Evolutionary conservation across 1,140 invertebrate species (phyloP), one percentile per base, ranked within the genome.

Genomic region (Drosophila saltans): DNA sequence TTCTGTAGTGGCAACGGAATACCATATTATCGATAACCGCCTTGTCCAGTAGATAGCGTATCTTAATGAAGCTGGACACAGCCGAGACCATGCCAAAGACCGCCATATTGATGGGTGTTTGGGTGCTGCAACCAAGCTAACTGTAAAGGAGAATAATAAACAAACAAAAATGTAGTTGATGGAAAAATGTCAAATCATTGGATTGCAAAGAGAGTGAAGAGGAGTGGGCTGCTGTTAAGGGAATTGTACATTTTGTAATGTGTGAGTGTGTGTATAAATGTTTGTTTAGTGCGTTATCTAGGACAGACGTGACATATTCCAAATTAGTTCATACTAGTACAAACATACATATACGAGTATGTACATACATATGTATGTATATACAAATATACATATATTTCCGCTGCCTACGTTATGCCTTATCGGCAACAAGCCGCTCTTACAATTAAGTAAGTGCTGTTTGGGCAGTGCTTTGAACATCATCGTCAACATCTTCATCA

Each of bases 11-110:
- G 74, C 97, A 95, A 68, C 97, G 94, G 93, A 98, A 98, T 6
- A 97, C 95, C 94, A 97, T 95, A 91, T 98, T 98, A 93, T 98
- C 97, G 81, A 97, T 97, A 69, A 96, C 93, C 65, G 96, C 96
- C 91, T 96, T 96, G 94, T 97, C 97, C 86, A 96, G 94, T 61
- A 97, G 94, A 93, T 96, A 97, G 90, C 96, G 95, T 78, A 97
- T 96, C 94, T 97, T 97, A 80, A 97, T 94, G 92, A 97, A 97
- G 92, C 96, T 96, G 93, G 96, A 96, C 66, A 97, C 96, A 69
- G 96, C 95, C 80, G 96, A 97, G 55, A 96, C 95, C 94, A 97
- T 94, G 52, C 96, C 96, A 80, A 97, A 95, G 63, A 97, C 94
- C 79, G 95, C 95, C 97, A 97, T 97, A 92, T 95, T 88, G 64